Percentiles rank a stretch among this genome's conserved stretches.
Evolutionary conservation across 2,888 invertebrate genomes (phyloP).

Genomic region (Hybos culiciformis): DNA sequence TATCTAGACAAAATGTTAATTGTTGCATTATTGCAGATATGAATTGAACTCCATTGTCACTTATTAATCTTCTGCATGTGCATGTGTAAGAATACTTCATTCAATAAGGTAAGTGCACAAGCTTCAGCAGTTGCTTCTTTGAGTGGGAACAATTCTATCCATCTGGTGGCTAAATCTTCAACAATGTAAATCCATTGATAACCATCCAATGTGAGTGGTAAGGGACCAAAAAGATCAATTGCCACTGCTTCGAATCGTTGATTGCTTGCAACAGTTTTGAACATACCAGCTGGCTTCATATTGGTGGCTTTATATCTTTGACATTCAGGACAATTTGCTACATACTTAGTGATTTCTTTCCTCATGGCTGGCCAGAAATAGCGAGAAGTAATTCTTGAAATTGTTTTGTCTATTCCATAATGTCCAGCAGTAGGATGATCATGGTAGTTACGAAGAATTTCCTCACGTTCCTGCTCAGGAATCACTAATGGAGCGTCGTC

Average conservation of each 20-base stretch:
- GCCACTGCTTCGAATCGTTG: constrained; percentile 14
- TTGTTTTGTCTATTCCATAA: constrained; percentile 12
- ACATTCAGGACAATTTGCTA: constrained; percentile 11
- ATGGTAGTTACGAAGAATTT: constrained; percentile 11
- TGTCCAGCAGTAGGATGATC: constrained; percentile 14
- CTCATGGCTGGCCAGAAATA: constrained; percentile 15
- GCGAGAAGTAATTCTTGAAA: constrained; percentile 8
- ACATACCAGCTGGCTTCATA: constrained; percentile 14
- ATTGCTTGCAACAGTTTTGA: constrained; percentile 12
- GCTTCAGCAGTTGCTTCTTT: constrained; percentile 19
- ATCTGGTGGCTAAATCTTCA: constrained; percentile 20
- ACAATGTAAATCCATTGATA: constrained; percentile 19
- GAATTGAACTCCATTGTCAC: constrained; percentile 28
- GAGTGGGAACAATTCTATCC: constrained; percentile 23
- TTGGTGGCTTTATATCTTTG: constrained; percentile 13
- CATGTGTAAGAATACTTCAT: constrained; percentile 27
- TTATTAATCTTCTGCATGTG: constrained; percentile 21
- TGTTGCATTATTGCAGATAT: constrained; percentile 25
- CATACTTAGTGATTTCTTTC: constrained; percentile 8
- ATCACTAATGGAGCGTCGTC: constrained; percentile 10
- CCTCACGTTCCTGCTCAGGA: constrained; percentile 4
- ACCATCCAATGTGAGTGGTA: constrained; percentile 11
- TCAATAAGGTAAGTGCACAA: constrained; percentile 19
- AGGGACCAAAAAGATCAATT: constrained; percentile 14
- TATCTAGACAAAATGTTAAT: constrained; percentile 9